A percentile compares a stretch with the other conserved stretches of the same genome.
phyloP scores from a whole-genome alignment of 1,140 invertebrate genomes.

The Palaemon carinicauda region DNA sequence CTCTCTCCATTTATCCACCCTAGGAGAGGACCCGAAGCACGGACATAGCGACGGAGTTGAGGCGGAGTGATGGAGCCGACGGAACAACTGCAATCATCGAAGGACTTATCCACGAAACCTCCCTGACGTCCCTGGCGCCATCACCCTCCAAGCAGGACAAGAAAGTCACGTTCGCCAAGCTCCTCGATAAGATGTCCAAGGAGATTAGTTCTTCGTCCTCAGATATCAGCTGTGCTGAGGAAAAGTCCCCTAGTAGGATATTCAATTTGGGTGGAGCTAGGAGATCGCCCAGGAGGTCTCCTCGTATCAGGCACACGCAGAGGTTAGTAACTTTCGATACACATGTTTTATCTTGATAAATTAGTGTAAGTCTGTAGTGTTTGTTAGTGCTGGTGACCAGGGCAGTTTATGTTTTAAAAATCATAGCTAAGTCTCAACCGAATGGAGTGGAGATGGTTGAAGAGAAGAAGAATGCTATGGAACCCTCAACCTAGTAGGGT shows the following conservation, averaged over 20 bases:
- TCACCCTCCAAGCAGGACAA: conserved; percentile 54
- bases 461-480: too few relatives aligned
- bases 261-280: conserved; percentile 23
- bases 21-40: conserved; percentile 57
- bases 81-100: neutral
- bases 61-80: conserved; percentile 13
- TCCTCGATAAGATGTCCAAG: conserved; percentile 75
- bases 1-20: too few relatives aligned
- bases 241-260: conserved; percentile 36
- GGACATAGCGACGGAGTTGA: conserved; percentile 54
- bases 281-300: conserved; percentile 46
- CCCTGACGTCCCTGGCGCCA: conserved; percentile 46
- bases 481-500: too few relatives aligned
- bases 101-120: conserved; percentile 42
- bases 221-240: conserved; percentile 42
- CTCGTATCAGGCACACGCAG: conserved; percentile 30
- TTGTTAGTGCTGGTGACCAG: too few relatives aligned
- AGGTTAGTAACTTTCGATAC: conserved; percentile 38
- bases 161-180: conserved; percentile 75
- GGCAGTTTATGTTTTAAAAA: too few relatives aligned
- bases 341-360: too few relatives aligned
- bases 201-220: conserved; percentile 61
- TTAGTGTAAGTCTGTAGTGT: too few relatives aligned
- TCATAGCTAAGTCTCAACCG: too few relatives aligned
- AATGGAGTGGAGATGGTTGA: too few relatives aligned